phyloP scores from a whole-genome alignment of 2,113 vertebrate genomes.

The Pachyramphus minor region DNA sequence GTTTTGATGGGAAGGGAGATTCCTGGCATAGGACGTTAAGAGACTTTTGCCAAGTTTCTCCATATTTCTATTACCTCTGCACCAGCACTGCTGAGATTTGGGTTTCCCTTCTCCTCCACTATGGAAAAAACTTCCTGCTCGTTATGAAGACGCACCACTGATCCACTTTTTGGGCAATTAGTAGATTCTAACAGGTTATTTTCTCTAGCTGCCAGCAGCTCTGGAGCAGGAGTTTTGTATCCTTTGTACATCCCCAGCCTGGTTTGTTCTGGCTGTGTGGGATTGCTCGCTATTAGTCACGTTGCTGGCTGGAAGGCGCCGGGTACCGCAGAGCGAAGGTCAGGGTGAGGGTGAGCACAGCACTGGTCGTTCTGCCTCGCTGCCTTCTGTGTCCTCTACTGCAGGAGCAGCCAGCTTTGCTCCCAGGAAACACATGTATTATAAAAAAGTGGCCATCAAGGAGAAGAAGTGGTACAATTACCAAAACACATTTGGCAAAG shows the following conservation, averaged over 20 bases:
- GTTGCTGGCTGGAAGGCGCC: not conserved
- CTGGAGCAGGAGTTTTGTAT: not conserved
- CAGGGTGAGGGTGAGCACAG: not conserved
- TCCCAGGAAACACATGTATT: not conserved
- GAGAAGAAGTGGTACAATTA: not conserved
- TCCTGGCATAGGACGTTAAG: not conserved
- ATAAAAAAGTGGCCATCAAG: not conserved
- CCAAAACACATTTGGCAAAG: fast-evolving
- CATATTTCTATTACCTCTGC: not conserved
- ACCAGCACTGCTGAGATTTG: not conserved
- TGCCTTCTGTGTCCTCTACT: fast-evolving
- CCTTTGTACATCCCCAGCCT: too few relatives aligned
- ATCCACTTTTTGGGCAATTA: not conserved
- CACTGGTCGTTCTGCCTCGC: not conserved
- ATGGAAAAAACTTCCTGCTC: not conserved
- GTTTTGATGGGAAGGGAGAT: not conserved
- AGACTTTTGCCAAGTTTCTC: not conserved
- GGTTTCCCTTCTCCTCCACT: not conserved
- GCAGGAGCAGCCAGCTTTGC: not conserved
- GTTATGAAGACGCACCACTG: not conserved
- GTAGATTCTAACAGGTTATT: not conserved
- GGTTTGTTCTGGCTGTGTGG: not conserved
- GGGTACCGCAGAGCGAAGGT: not conserved
- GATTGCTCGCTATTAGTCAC: not conserved
- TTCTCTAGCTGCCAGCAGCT: not conserved